Base-by-base conservation (phyloP, 1,140 invertebrate genomes). In the Conopomorpha cramerella region DNA sequence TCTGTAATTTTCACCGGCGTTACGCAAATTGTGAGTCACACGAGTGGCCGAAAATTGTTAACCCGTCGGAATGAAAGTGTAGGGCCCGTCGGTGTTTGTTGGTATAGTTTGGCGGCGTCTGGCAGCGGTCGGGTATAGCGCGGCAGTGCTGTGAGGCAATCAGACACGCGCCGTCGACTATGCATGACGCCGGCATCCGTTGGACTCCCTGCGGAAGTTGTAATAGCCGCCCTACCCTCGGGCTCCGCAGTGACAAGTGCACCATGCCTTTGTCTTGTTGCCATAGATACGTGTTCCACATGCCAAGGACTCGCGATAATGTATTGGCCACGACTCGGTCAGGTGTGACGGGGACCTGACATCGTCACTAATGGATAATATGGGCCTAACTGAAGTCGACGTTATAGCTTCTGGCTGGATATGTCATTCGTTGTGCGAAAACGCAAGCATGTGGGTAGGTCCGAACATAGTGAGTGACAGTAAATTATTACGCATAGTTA, bases 181-280 rank as follows among this genome's bases (percentile, higher is more conserved):
- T 41, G 66, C 66, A 61, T 67, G 63, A 66, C 66, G 52, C 30
- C 41, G 16, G 48, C 54, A 61, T 65, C 62, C 59, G 60, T 54
- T 38, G 43, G 27, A 10, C 43, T 43, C 45, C 63, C 57, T 53
- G 57, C 57, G 55, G 58, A 60, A 61, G 46, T 49, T 34, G 14
- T 41, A 48, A 49, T 27, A 28, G 28, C 17, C 40, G 49, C 61
- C 61, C 51, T 42, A 39, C 50, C 51, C 28, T 28, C 17, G 28
- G 36, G 18, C 19, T 23, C 19, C 4, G 16, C 28, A 30, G 2
- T n/a, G 36, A 37, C 36, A 37, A 37, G 36, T 37, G 36, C 14
- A 37, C 13, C 15, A 18, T 16, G 14, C 3, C 25, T 12, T 29
- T 4, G 19, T 23, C 19, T 23, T 23, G 19, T 10, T 23, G 4